Base-by-base conservation (phyloP, 2,113 vertebrate species). In the Paracanthobrama guichenoti region DNA sequence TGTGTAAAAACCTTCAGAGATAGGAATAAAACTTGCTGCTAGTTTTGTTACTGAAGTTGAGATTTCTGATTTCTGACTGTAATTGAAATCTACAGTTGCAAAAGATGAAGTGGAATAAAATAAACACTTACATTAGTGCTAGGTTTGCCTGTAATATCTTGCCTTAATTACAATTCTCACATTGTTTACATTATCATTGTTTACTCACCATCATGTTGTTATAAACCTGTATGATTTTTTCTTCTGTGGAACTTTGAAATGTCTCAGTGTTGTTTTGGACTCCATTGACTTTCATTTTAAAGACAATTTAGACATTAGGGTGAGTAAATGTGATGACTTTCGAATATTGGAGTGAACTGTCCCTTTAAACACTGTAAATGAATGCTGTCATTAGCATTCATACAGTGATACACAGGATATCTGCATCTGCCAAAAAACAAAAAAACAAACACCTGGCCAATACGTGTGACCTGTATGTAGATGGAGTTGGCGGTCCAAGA, bases 381-480 rank as follows among this genome's bases (percentile, higher is more conserved):
- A 66, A 64, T 46, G 9, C 6, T 53, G 24, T n/a, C 60, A 67
- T 67, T 67, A 50, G 60, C 14, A 80, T 80, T 80, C 79, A 67
- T 50, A 28, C 5, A 4, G 6, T 10, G 3, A 22, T 79, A 46
- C n/a, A 22, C 44, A 7, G 62, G 24, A 35, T 48, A 66, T 80
- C 44, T 50, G 59, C 26, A 80, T 80, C 44, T 24, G 14, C 22
- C n/a, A n/a, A n/a, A n/a, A n/a, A n/a, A n/a, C n/a, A n/a, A n/a
- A n/a, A 59, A 60, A 79, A 24, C 35, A 79, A 78, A 78, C 77
- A 80, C 57, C 6, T 46, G 60, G 78, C 60, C 78, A 50, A 1
- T 16, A 16, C 26, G 16, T 75, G 73, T 53, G 73, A 75, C 73
- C 73, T 12, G 73, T 75, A 31, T 75, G 26, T 75, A 9, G 31